phyloP scores from a whole-genome alignment of 1,140 invertebrate species.

The Physella acuta region DNA sequence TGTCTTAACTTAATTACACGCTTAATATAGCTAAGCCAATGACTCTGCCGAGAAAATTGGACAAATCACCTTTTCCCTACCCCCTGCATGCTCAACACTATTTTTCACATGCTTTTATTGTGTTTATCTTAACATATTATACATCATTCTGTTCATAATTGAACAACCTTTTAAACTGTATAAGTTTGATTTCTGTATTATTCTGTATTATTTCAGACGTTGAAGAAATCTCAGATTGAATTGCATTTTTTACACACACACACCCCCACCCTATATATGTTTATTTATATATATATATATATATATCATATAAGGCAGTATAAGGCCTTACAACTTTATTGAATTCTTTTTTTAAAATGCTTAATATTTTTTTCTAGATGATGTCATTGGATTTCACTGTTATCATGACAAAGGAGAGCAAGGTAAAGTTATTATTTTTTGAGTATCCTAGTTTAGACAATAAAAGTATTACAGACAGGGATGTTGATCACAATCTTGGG shows the following conservation, averaged over 20 bases:
- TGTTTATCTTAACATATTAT: too few relatives aligned
- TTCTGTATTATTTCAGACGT: not conserved
- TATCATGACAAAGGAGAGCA: conserved; percentile 51
- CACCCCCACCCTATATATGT: not conserved
- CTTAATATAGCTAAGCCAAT: too few relatives aligned
- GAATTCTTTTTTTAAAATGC: conserved; percentile 8
- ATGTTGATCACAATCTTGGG: too few relatives aligned
- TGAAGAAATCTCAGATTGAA: not conserved
- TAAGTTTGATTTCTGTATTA: not conserved
- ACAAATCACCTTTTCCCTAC: too few relatives aligned
- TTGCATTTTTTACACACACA: not conserved
- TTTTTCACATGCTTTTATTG: too few relatives aligned
- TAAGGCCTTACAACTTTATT: not conserved
- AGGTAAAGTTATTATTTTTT: conserved; percentile 32
- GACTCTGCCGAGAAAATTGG: too few relatives aligned
- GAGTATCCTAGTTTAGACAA: too few relatives aligned
- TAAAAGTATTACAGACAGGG: too few relatives aligned
- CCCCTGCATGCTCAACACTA: too few relatives aligned
- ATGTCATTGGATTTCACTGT: conserved; percentile 45
- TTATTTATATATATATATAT: not conserved
- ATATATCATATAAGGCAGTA: conserved; percentile 6
- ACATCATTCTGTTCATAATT: too few relatives aligned
- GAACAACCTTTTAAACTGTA: too few relatives aligned
- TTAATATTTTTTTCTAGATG: conserved; percentile 39
- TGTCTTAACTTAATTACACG: too few relatives aligned